Evolutionary conservation across 2,113 vertebrate species (phyloP).

Genomic region (Nestor notabilis): DNA sequence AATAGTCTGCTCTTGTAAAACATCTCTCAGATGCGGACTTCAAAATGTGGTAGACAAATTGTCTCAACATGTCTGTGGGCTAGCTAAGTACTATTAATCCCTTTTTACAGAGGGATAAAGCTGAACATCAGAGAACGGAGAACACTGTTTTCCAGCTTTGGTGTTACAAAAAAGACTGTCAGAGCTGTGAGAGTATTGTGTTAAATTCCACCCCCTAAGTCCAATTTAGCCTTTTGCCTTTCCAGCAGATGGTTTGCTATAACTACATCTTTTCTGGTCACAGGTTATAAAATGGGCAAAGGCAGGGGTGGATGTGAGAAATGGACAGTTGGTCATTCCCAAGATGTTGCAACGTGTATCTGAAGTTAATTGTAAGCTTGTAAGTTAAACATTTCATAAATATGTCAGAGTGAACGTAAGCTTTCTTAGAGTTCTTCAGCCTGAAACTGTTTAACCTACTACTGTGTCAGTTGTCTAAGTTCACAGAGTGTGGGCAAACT

Average conservation of each 20-base stretch:
- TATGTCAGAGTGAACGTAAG: not conserved
- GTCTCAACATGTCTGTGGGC: constrained; percentile 6
- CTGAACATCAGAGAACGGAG: not conserved
- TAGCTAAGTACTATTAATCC: constrained; percentile 19
- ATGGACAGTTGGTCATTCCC: not conserved
- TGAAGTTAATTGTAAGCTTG: not conserved
- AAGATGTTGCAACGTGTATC: not conserved
- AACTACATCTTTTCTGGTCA: not conserved
- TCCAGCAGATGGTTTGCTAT: not conserved
- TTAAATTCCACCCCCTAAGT: not conserved
- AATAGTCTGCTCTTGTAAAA: not conserved
- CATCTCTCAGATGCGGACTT: not conserved
- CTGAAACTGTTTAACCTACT: not conserved
- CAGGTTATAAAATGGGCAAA: not conserved
- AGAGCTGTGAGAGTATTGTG: not conserved
- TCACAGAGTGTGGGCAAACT: not conserved
- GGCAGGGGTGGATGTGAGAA: not conserved
- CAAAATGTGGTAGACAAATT: not conserved
- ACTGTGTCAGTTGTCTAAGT: not conserved
- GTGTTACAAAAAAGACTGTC: not conserved
- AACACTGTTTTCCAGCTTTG: not conserved
- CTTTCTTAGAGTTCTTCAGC: not conserved
- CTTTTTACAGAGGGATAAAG: not conserved
- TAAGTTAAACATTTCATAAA: not conserved
- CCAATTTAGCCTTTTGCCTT: not conserved